Evolutionary conservation across 2,888 invertebrate species (phyloP), one percentile per base, ranked within the genome.

Genomic region (Pediacus dermestoides): DNA sequence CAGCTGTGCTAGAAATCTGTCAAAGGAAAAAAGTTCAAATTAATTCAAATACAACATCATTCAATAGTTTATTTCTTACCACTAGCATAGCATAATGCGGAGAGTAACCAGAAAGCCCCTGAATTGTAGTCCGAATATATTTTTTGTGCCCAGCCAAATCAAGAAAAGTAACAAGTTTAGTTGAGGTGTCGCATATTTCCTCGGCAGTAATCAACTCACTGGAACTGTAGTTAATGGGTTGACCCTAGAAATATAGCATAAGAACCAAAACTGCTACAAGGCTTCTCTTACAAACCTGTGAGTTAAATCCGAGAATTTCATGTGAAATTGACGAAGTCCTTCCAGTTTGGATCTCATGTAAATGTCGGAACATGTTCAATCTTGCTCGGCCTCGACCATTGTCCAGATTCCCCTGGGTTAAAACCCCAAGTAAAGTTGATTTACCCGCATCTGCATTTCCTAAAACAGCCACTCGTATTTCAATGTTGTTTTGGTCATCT

Each of bases 401-500:
- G 68, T 99, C 97, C 42, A 93, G 73, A 66, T 89, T 90, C 14
- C 96, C 95, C 70, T 96, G 94, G 0, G 96, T 96, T 16, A 99
- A 70, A 0, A 97, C 96, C 7, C 97, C 97, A 16, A 96, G 76
- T 16, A 97, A 75, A 0, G 96, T 97, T 3, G 94, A 94, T 67
- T 97, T 97, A n/a, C 96, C 96, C 1, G 91, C 92, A 70, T 95
- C 94, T 51, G 92, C 92, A 52, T 90, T 90, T 0, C 97, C 97
- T 65, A 95, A 78, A 16, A 97, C 94, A 0, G 95, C 95, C 2
- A 94, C 82, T 10, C 61, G 38, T 26, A 97, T 74, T 66, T 97
- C 96, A 32, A 93, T 84, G 37, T 84, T 88, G 57, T 88, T 87
- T 58, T 88, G 86, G 48, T 89, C 85, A 57, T 91, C 91, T 0